phyloP scores from a whole-genome alignment of 2,113 vertebrate genomes.

The Cyphomyrus plagiostoma region DNA sequence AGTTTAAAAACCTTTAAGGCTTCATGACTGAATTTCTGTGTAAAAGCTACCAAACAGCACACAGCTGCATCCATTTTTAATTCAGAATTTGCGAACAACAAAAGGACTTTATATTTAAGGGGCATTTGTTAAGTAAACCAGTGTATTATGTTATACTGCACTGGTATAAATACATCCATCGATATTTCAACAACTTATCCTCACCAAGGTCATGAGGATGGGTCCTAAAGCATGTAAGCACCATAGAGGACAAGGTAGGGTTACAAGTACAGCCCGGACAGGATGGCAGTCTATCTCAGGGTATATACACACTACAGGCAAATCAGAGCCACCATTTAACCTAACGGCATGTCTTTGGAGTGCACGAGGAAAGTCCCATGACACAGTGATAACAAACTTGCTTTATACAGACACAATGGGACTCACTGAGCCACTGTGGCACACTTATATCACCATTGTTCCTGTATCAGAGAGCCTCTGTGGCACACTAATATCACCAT shows the following conservation, averaged over 20 bases:
- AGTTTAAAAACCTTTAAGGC: neutral
- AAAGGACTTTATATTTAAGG: neutral
- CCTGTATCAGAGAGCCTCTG: neutral
- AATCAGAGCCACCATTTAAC: neutral
- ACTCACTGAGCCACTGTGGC: too few species aligned
- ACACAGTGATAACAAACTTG: neutral
- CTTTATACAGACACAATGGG: neutral
- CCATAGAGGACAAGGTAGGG: neutral
- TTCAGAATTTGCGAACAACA: neutral
- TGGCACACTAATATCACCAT: too few species aligned
- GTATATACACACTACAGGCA: neutral
- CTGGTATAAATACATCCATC: neutral
- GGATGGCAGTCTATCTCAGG: neutral
- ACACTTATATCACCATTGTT: too few species aligned
- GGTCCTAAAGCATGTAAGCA: neutral
- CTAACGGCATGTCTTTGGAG: neutral
- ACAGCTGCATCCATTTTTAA: neutral
- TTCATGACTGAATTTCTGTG: neutral
- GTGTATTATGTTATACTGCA: neutral
- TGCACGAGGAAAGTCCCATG: neutral
- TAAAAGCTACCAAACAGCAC: neutral
- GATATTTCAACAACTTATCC: neutral
- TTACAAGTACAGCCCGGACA: neutral
- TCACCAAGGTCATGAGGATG: neutral
- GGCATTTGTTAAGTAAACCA: neutral